phyloP scores from a whole-genome alignment of 2,113 vertebrate species.

The Microtus pennsylvanicus region DNA sequence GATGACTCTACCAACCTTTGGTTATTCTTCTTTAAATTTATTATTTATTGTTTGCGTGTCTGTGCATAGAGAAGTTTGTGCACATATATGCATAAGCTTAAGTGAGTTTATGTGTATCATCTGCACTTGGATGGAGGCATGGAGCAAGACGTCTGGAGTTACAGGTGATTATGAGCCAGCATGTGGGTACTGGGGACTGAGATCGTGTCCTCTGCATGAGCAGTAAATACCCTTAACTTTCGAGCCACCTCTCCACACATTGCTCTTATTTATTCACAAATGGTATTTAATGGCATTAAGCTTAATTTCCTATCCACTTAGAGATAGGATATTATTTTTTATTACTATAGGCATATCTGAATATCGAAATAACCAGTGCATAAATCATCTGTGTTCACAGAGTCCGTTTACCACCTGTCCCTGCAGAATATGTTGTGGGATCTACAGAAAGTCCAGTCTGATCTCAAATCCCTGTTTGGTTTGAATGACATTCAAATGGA shows the following conservation, averaged over 20 bases:
- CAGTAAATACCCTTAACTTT: neutral
- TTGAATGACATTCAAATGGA: conserved; percentile 65
- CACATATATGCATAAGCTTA: neutral
- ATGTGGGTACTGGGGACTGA: neutral
- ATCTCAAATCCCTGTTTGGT: conserved; percentile 81
- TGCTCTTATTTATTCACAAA: neutral
- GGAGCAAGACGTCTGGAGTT: neutral
- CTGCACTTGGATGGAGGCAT: neutral
- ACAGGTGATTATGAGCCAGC: neutral
- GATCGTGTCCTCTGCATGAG: neutral
- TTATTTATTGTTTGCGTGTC: neutral
- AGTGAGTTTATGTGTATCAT: neutral
- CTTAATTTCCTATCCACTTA: neutral
- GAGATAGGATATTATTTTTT: neutral
- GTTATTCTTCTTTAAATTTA: neutral
- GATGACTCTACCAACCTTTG: neutral
- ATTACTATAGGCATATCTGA: neutral
- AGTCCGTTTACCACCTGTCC: conserved; percentile 67
- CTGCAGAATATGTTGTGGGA: conserved; percentile 78
- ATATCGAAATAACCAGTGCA: neutral
- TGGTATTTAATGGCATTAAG: neutral
- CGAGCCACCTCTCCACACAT: neutral
- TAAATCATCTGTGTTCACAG: conserved; percentile 66
- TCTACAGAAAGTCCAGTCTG: conserved; percentile 47
- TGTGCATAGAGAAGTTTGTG: neutral